Evolutionary conservation across 2,888 invertebrate genomes (phyloP), one percentile per base, ranked within the genome.

Genomic region (Alitta virens): DNA sequence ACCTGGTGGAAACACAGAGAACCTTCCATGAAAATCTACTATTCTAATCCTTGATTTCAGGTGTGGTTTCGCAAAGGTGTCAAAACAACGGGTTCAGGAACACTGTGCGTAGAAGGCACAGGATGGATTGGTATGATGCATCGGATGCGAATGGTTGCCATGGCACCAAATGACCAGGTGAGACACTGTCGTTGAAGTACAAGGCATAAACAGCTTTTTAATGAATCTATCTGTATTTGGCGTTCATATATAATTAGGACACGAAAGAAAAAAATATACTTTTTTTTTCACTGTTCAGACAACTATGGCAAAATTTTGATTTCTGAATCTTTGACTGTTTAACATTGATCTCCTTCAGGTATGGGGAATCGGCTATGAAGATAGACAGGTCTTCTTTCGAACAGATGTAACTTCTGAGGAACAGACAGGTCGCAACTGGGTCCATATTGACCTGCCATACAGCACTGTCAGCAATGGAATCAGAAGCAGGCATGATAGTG

Each of bases 111-210:
- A 5, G 7, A 33, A 33, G 88, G 88, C 73, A 89, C 86, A 75
- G 90, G 90, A 26, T 94, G 94, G 94, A 87, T 94, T 27, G 91
- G 92, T 85, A 92, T 94, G 87, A 89, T 91, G 65, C 92, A 91
- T 52, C 88, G 89, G 78, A 90, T 94, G 87, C 86, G 88, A 24
- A 86, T 90, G 76, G 86, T 94, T 53, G 90, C 92, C n/a, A 90
- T 94, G 62, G 90, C 92, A 38, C 86, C 88, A 16, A 91, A 91
- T 83, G 93, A 94, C 83, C 94, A 94, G 86, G 86, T 86, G 71
- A 38, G 55, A 52, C 3, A 25, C n/a, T n/a, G n/a, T n/a, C n/a
- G n/a, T n/a, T n/a, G n/a, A n/a, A n/a, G n/a, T n/a, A n/a, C n/a
- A n/a, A n/a, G n/a, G n/a, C n/a, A n/a, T n/a, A n/a, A n/a, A n/a